Percentiles rank a stretch among this genome's conserved stretches.
phyloP scores from a whole-genome alignment of 23 tunicate genomes.

The Trididemnum clinides region DNA sequence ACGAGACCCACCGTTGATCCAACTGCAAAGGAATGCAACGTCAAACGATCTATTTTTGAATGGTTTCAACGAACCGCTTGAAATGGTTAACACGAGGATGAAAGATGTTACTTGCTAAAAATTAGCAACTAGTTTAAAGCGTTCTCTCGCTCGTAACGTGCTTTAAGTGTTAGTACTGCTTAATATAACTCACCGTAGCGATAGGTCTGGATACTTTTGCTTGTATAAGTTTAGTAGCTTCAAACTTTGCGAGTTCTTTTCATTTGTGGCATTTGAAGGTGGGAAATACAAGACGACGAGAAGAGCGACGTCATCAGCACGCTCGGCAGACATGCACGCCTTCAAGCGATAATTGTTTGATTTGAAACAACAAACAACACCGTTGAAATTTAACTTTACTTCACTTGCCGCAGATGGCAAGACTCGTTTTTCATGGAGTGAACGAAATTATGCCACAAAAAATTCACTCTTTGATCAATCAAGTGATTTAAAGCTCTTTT shows the following conservation, averaged over 20 bases:
- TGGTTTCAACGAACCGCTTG: no score
- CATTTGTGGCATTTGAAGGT: background rate
- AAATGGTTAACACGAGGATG: no score
- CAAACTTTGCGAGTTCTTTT: constrained; percentile 61
- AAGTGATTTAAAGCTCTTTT: no score
- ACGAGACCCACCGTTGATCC: constrained; percentile 62
- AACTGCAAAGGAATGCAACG: constrained; percentile 28
- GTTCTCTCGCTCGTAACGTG: background rate
- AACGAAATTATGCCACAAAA: no score
- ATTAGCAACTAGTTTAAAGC: background rate
- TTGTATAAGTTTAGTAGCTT: constrained; percentile 72
- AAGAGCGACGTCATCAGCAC: constrained; percentile 64
- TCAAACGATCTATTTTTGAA: background rate
- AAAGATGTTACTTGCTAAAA: background rate
- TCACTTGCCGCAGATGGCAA: no score
- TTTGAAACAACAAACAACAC: no score
- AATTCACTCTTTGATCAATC: no score
- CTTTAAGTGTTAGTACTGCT: background rate
- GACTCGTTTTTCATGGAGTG: no score
- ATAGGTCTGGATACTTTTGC: constrained; percentile 82
- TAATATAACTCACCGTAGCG: constrained; percentile 72
- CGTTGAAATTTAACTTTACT: no score
- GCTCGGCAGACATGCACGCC: constrained; percentile 86
- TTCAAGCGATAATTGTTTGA: no score
- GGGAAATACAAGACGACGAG: constrained; percentile 63